A percentile compares a stretch with the other conserved stretches of the same genome.
These are phyloP conservation scores for Candidula unifasciata DNA, from an alignment of 2,888 invertebrate genomes.

Conservation along the genomic window DNA sequence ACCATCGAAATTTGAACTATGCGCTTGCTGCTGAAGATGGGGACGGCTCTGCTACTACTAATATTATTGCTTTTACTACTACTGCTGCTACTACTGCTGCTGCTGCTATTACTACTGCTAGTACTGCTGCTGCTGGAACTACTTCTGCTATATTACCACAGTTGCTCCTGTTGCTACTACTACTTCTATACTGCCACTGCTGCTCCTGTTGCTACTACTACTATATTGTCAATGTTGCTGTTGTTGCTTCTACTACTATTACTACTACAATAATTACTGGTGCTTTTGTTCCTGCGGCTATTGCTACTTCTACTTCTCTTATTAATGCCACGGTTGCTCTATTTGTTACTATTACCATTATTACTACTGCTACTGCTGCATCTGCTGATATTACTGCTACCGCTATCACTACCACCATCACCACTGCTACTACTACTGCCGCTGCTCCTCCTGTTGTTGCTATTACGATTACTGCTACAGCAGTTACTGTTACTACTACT, in stretches of 20 bases:
- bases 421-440: neutral
- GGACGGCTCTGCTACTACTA: no score
- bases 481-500: conserved; percentile 55
- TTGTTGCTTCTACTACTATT: neutral
- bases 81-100: no score
- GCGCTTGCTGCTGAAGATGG: no score
- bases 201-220: neutral
- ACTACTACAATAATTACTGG: neutral
- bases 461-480: conserved; percentile 44
- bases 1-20: no score
- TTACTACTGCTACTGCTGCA: neutral
- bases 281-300: neutral
- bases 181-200: neutral
- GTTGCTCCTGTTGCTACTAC: no score
- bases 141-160: neutral
- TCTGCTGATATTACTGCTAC: neutral
- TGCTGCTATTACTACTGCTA: neutral
- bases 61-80: no score
- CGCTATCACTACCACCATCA: neutral
- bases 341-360: neutral
- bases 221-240: neutral
- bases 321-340: neutral
- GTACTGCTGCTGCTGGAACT: neutral
- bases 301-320: neutral
- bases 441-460: conserved; percentile 43